A percentile compares a stretch with the other conserved stretches of the same genome.
These are phyloP conservation scores for Argyrosomus regius DNA, from an alignment of 2,797 vertebrate species.

Conservation along the genomic window DNA sequence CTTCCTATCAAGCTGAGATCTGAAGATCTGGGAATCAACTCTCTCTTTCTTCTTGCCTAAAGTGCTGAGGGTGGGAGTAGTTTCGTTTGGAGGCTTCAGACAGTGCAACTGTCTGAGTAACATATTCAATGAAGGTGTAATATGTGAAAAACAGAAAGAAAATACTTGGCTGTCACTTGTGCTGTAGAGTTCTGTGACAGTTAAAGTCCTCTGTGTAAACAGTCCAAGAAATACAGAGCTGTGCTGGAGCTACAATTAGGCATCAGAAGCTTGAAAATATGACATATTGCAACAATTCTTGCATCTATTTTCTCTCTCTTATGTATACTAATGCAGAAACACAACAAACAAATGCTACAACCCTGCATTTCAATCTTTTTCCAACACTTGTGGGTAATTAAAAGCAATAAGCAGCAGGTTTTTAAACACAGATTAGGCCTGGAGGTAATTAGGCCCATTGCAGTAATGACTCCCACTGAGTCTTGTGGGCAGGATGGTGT, in stretches of 20 bases:
- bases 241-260: constrained; percentile 2
- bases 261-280: constrained; percentile 1
- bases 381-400: constrained; percentile 71
- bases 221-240: constrained; percentile 3
- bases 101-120: constrained; percentile 18
- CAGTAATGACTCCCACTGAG: constrained; percentile 77
- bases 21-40: constrained; percentile 31
- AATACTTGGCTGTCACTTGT: constrained; percentile 21
- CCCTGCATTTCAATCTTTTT: constrained; percentile 47
- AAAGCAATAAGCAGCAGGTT: constrained; percentile 71
- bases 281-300: background rate
- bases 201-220: constrained; percentile 21
- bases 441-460: constrained; percentile 76
- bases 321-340: background rate
- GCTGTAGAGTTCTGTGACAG: background rate
- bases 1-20: constrained; percentile 50
- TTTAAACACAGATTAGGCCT: constrained; percentile 78
- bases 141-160: background rate
- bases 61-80: constrained; percentile 22
- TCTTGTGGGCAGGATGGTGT: constrained; percentile 58
- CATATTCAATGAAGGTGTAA: constrained; percentile 47
- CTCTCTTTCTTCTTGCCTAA: constrained; percentile 18
- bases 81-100: constrained; percentile 38
- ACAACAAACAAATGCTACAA: constrained; percentile 25
- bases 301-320: background rate